Evolutionary conservation across 2,113 vertebrate species (phyloP).

Genomic region (Cyprinodon brontotheroides): DNA sequence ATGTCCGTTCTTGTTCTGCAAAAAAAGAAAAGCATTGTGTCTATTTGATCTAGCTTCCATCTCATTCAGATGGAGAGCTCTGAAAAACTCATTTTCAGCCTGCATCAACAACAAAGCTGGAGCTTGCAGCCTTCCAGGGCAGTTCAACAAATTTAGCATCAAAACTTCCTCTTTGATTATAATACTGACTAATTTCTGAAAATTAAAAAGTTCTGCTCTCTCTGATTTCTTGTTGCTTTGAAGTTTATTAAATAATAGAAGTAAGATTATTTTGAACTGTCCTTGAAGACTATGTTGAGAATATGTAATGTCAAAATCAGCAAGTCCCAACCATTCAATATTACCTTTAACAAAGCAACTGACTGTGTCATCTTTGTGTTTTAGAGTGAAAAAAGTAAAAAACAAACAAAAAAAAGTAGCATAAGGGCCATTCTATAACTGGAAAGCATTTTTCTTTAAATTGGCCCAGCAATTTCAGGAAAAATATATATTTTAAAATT

Average conservation of each 20-base stretch:
- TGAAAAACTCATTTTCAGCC: slow-evolving; percentile 66
- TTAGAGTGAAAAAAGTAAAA: slow-evolving; percentile 35
- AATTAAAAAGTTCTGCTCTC: background rate
- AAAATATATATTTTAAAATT: slow-evolving; percentile 14
- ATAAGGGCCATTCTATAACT: slow-evolving; percentile 19
- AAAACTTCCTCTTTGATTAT: background rate
- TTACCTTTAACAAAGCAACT: slow-evolving; percentile 46
- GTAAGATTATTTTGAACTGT: slow-evolving; percentile 36
- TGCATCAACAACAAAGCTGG: slow-evolving; percentile 50
- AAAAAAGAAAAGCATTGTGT: slow-evolving; percentile 55
- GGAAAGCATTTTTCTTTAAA: background rate
- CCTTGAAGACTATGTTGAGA: slow-evolving; percentile 70
- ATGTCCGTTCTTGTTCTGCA: slow-evolving; percentile 58
- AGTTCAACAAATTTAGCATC: slow-evolving; percentile 21
- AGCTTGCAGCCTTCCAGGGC: slow-evolving; percentile 64
- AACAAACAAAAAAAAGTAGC: slow-evolving; percentile 30
- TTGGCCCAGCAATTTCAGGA: slow-evolving; percentile 11
- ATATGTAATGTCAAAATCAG: slow-evolving; percentile 38
- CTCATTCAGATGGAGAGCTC: slow-evolving; percentile 63
- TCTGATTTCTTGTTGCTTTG: slow-evolving; percentile 8
- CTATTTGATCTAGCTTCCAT: slow-evolving; percentile 59
- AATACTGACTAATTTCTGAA: slow-evolving; percentile 1
- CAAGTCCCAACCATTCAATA: slow-evolving; percentile 32
- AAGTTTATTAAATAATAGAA: background rate
- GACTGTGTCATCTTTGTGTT: slow-evolving; percentile 71